phyloP scores from a whole-genome alignment of 2,888 invertebrate genomes.

The Acleris sparsana region DNA sequence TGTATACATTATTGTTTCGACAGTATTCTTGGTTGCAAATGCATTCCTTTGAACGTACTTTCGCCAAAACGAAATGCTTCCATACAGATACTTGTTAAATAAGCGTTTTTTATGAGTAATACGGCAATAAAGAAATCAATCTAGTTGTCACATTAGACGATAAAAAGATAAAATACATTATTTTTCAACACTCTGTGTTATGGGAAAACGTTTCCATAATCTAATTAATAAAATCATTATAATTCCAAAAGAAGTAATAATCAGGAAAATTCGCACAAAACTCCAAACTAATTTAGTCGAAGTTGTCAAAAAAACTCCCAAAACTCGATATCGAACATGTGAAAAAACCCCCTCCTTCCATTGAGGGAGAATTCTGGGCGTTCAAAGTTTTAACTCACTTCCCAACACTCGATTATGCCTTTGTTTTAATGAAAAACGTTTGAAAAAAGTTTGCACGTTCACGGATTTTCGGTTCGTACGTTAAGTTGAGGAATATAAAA shows the following conservation, averaged over 20 bases:
- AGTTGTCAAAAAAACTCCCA: conserved; percentile 26
- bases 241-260: neutral
- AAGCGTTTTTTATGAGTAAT: no score
- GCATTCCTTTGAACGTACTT: no score
- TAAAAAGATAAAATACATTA: no score
- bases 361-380: conserved; percentile 21
- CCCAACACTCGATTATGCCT: conserved; percentile 39
- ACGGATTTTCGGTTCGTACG: conserved; percentile 9
- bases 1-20: no score
- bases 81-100: no score
- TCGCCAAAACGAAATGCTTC: no score
- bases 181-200: no score
- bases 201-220: no score
- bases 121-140: no score
- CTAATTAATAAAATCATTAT: neutral
- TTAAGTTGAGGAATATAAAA: conserved; percentile 5
- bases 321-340: conserved; percentile 13
- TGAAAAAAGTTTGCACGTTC: conserved; percentile 18
- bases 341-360: conserved; percentile 16
- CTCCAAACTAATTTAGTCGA: conserved; percentile 23
- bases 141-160: no score
- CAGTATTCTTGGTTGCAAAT: no score
- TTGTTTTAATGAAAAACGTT: conserved; percentile 43
- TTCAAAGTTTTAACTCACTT: conserved; percentile 36
- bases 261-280: neutral